Evolutionary conservation across 2,797 vertebrate species (phyloP), one percentile per base, ranked within the genome.

Genomic region (Poeciliopsis presidionis): DNA sequence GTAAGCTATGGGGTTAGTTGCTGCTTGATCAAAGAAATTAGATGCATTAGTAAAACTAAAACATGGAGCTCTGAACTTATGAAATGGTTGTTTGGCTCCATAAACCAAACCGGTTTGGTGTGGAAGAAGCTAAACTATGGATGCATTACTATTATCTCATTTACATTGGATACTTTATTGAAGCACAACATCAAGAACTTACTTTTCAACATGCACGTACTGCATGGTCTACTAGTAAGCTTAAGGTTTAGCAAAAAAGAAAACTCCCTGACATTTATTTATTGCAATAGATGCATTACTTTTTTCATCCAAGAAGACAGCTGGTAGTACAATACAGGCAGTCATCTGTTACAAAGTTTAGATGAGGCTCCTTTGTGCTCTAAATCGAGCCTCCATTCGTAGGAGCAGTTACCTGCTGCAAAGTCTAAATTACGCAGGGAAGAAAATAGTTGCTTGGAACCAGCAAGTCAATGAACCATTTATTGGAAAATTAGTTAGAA

Each of bases 1-100:
- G 78, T 81, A 53, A 80, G 22, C 30, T 70, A 45, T 7, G 4
- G 67, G 67, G 25, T 46, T 28, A 1, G 25, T 45, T n/a, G n/a
- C 14, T 16, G 12, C 41, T 43, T 45, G 41, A 14, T 69, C 2
- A 45, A 25, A 45, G 25, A 45, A 70, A 45, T 70, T 16, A 67
- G 41, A 65, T 9, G 61, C 16, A 33, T 30, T 25, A 9, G 61
- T 65, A 65, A 65, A 65, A 65, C 6, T 36, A 22, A 65, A 67
- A 67, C 33, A 67, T 36, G 30, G 30, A 63, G 59, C 2, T 36
- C 30, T 18, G 7, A 36, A 36, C 16, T 5, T 63, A 33, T 63
- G 12, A 33, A 63, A 18, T 36, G 14, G 14, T 63, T 63, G 30
- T 8, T 36, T 36, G 30, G 36, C 59, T 36, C 16, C 59, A 65